Base-by-base conservation (phyloP, 2,797 vertebrate genomes). In the Hippoglossus hippoglossus region DNA sequence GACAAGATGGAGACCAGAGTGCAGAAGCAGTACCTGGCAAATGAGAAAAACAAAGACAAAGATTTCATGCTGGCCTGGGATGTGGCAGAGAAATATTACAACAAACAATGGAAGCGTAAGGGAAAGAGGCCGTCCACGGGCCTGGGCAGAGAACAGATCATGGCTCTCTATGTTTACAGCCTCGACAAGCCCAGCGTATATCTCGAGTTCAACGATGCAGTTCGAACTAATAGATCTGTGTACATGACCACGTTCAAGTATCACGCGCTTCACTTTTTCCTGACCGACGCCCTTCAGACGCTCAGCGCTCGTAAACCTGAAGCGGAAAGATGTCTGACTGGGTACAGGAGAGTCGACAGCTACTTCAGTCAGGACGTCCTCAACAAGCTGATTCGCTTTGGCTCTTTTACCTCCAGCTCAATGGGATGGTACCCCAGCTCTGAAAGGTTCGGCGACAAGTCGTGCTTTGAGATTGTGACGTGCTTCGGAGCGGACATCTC, bases 401-500 rank as follows among this genome's bases (percentile, higher is more conserved):
- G 86, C 10, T 76, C 77, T 1, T 91, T 91, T 6, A 73, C 84
- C 7, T 87, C 87, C 51, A 74, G 55, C 41, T 83, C 87, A 1
- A 56, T 69, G 84, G 82, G 68, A 4, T 34, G 55, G 41, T 85
- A 86, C 34, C 39, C 65, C 8, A 47, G 19, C 0, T 16, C 47
- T 1, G 16, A 24, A 0, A 39, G 16, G 21, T 87, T 82, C 66
- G 86, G 83, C n/a, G 50, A 77, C 28, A 76, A 77, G 56, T 80
- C 84, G 0, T 88, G 89, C 64, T 89, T 88, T 73, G 57, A 89
- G 58, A 79, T 89, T 1, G 0, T 15, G 22, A 82, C 86, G 0
- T 88, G 87, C 44, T 76, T 2, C 0, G 80, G 86, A 28, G 87
- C 80, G 3, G 84, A 87, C n/a, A 3, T 91, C 39, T 86, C 81